phyloP scores from a whole-genome alignment of 2,888 invertebrate species.

The Morpho helenor region DNA sequence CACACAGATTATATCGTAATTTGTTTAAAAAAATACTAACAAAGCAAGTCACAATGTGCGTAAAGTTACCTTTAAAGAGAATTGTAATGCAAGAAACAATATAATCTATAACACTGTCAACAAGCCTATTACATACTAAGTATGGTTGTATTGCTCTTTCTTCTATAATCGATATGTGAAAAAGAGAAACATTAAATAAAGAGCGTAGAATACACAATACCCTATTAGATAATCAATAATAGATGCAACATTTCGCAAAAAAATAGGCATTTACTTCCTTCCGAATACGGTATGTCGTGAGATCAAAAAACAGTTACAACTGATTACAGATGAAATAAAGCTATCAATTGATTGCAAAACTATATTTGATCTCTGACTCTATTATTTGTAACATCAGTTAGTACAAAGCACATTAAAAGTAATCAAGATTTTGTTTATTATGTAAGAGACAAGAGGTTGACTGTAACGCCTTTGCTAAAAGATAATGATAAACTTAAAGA shows the following conservation, averaged over 20 bases:
- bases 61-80: constrained; percentile 30
- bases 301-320: constrained; percentile 4
- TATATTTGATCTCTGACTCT: no score
- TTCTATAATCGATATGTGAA: constrained; percentile 1
- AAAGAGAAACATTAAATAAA: constrained; percentile 7
- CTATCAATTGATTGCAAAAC: no score
- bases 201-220: constrained; percentile 1
- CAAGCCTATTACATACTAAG: constrained; percentile 16
- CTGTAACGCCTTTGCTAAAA: no score
- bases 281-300: constrained; percentile 18
- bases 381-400: no score
- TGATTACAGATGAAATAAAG: no score
- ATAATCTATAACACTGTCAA: constrained; percentile 14
- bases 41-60: constrained; percentile 26
- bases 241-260: constrained; percentile 23
- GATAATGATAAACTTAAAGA: no score
- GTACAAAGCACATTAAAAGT: no score
- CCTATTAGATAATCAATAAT: constrained; percentile 25
- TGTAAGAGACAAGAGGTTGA: no score
- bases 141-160: constrained; percentile 14
- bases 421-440: no score
- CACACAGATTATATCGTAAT: constrained; percentile 19
- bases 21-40: constrained; percentile 29
- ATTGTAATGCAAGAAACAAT: constrained; percentile 28
- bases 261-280: constrained; percentile 24